Conservation (phyloP, 1,140 invertebrate genomes). For the Apis florea region DNA sequence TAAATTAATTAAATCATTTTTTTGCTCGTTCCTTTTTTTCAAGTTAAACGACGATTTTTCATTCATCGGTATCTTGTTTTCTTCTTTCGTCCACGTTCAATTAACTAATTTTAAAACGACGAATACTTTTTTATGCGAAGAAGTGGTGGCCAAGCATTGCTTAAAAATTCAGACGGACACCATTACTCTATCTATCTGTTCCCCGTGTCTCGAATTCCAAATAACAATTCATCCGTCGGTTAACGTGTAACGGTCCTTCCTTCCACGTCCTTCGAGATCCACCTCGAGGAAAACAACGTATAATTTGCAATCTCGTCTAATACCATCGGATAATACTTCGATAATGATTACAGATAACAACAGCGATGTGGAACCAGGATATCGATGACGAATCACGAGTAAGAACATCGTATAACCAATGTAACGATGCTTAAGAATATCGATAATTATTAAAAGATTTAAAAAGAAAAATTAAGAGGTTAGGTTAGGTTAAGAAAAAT, state of each 20-base stretch:
- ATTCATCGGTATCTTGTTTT: not conserved
- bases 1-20: not conserved
- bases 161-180: not conserved
- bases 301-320: not conserved
- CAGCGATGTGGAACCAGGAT: not conserved
- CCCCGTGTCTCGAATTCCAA: not conserved
- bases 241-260: not conserved
- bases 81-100: not conserved
- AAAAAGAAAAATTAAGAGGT: no score
- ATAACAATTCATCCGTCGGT: not conserved
- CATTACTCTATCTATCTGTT: not conserved
- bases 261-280: not conserved
- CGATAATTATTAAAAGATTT: no score
- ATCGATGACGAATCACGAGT: not conserved
- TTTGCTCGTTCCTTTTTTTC: not conserved
- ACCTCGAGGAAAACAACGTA: not conserved
- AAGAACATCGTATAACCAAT: no score
- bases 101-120: not conserved
- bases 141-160: not conserved
- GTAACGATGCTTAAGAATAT: no score
- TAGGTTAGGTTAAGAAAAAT: no score
- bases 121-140: not conserved
- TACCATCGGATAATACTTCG: not conserved
- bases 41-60: not conserved
- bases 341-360: not conserved